These are phyloP conservation scores for Pammene aurita DNA, from an alignment of 2,888 invertebrate species.

Conservation along the genomic window DNA sequence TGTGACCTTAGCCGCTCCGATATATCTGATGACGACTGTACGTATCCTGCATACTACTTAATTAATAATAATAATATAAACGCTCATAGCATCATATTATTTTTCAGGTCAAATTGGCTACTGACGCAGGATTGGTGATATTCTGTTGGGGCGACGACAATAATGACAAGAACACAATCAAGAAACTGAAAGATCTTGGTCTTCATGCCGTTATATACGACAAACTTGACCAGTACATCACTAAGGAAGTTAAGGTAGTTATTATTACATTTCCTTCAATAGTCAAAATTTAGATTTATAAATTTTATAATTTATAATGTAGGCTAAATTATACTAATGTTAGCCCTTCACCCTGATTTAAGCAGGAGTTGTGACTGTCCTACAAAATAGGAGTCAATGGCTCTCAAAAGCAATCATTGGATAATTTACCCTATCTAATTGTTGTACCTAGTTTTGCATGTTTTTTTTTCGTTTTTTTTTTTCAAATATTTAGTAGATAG, in stretches of 20 bases:
- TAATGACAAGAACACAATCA: slow-evolving; percentile 93
- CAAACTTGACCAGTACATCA: slow-evolving; percentile 90
- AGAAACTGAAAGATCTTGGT: slow-evolving; percentile 93
- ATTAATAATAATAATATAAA: too few species aligned
- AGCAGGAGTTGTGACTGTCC: too few species aligned
- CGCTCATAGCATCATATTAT: too few species aligned
- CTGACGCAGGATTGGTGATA: slow-evolving; percentile 91
- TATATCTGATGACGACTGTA: too few species aligned
- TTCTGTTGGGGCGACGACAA: slow-evolving; percentile 99
- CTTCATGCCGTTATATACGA: slow-evolving; percentile 99
- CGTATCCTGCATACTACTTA: too few species aligned
- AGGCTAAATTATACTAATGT: not conserved
- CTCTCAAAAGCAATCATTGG: not conserved
- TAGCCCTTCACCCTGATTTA: too few species aligned
- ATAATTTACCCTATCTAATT: not conserved
- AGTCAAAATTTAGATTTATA: not conserved
- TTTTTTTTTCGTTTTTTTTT: not conserved
- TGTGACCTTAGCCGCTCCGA: too few species aligned
- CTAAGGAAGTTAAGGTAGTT: slow-evolving; percentile 86
- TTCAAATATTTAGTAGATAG: not conserved
- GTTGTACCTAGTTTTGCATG: too few species aligned
- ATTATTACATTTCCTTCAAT: not conserved
- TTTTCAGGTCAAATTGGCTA: slow-evolving; percentile 88
- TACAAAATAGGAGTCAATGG: too few species aligned
- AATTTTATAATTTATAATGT: too few species aligned